phyloP scores from a whole-genome alignment of 2,888 invertebrate species.

The Helobdella robusta region DNA sequence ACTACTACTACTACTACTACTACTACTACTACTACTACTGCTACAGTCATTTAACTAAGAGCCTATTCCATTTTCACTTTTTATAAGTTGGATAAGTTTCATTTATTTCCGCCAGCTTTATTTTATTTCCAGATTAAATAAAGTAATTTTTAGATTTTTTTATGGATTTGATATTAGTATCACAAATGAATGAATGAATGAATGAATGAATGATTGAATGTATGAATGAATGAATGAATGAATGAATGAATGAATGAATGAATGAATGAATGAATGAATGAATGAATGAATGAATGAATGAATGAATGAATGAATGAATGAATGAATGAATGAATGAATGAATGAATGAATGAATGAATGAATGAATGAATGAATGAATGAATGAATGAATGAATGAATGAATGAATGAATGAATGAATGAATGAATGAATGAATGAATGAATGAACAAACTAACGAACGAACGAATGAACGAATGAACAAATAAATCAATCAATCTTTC shows the following conservation, averaged over 20 bases:
- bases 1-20: constrained; percentile 8
- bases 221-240: constrained; percentile 14
- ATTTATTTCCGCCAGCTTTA: constrained; percentile 11
- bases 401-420: constrained; percentile 16
- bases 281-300: constrained; percentile 16
- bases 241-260: constrained; percentile 16
- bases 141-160: no score
- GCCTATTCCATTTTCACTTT: neutral
- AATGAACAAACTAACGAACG: constrained; percentile 3
- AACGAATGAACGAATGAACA: constrained; percentile 8
- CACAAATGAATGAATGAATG: constrained; percentile 9
- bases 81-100: neutral
- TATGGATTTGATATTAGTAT: no score
- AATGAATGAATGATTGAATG: constrained; percentile 14
- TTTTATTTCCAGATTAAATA: no score
- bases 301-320: constrained; percentile 16
- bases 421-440: constrained; percentile 16
- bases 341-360: constrained; percentile 16
- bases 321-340: constrained; percentile 16
- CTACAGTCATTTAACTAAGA: neutral
- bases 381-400: constrained; percentile 16
- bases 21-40: constrained; percentile 1
- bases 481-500: constrained; percentile 7
- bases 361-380: constrained; percentile 16
- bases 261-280: constrained; percentile 16